Evolutionary conservation across 2,797 vertebrate genomes (phyloP).

Genomic region (Scomberomorus guttatus): DNA sequence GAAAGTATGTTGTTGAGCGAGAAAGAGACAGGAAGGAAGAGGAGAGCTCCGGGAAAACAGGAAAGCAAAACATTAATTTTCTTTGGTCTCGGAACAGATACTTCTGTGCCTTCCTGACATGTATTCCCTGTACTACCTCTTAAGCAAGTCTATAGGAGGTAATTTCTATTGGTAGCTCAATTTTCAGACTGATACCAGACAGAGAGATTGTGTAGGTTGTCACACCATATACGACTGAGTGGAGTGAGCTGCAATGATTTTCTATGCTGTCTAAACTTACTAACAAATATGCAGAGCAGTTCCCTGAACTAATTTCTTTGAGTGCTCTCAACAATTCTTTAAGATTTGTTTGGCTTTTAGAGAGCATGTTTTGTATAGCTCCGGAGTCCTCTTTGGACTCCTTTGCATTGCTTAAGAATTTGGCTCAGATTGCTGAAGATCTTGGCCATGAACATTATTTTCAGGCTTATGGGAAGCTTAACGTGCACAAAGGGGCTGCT

Average conservation of each 20-base stretch:
- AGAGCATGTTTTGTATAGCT: conserved; percentile 36
- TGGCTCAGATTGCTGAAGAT: conserved; percentile 15
- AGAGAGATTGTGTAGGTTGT: conserved; percentile 55
- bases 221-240: conserved; percentile 39
- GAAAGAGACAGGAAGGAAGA: conserved; percentile 14
- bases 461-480: conserved; percentile 13
- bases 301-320: conserved; percentile 54
- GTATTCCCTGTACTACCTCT: conserved; percentile 27
- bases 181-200: conserved; percentile 47
- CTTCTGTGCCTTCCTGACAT: conserved; percentile 15
- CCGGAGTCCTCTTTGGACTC: conserved; percentile 24
- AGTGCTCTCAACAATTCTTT: conserved; percentile 47
- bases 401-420: conserved; percentile 15
- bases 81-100: conserved; percentile 30
- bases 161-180: conserved; percentile 52
- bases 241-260: conserved; percentile 36
- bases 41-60: conserved; percentile 22
- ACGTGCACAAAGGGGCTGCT: not conserved
- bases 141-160: conserved; percentile 33
- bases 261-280: conserved; percentile 42
- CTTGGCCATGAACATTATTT: not conserved
- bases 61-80: conserved; percentile 21
- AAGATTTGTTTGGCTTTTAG: conserved; percentile 58
- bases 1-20: conserved; percentile 8
- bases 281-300: conserved; percentile 46